Percentiles rank a stretch among this genome's conserved stretches.
These are phyloP conservation scores for Actinemys pallida DNA, from an alignment of 2,113 vertebrate species.

Conservation along the genomic window DNA sequence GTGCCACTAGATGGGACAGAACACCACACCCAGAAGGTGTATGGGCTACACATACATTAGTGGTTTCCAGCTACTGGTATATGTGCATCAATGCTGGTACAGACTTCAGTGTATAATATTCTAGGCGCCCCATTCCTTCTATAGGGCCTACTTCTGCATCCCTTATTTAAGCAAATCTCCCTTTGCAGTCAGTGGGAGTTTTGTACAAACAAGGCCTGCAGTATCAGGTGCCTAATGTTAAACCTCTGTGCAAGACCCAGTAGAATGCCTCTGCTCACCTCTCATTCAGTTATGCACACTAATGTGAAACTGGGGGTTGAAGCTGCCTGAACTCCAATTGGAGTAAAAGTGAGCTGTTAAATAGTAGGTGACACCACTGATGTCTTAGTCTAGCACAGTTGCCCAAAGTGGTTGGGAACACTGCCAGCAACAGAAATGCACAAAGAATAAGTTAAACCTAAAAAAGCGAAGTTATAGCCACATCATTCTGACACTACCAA, in stretches of 20 bases:
- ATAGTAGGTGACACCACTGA: background rate
- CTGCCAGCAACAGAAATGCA: background rate
- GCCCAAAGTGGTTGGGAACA: background rate
- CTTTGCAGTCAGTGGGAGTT: background rate
- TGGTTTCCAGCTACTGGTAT: accelerated
- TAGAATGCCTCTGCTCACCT: background rate
- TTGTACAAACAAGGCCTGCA: background rate
- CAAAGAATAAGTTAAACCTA: background rate
- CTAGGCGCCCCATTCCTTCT: background rate
- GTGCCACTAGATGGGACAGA: too few species aligned
- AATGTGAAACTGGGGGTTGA: background rate
- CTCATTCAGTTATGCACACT: background rate
- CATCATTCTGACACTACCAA: background rate
- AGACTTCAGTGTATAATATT: background rate
- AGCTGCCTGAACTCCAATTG: background rate
- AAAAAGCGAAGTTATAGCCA: background rate
- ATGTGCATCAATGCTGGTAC: background rate
- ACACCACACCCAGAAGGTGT: too few species aligned
- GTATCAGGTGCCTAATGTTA: background rate
- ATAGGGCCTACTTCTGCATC: background rate
- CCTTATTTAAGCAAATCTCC: background rate
- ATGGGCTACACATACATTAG: background rate
- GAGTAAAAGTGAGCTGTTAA: background rate
- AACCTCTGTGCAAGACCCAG: background rate
- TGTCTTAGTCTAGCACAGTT: background rate